A percentile compares a stretch with the other conserved stretches of the same genome.
Conservation (phyloP, 2,888 invertebrate species). For the Ariolimax columbianus region DNA sequence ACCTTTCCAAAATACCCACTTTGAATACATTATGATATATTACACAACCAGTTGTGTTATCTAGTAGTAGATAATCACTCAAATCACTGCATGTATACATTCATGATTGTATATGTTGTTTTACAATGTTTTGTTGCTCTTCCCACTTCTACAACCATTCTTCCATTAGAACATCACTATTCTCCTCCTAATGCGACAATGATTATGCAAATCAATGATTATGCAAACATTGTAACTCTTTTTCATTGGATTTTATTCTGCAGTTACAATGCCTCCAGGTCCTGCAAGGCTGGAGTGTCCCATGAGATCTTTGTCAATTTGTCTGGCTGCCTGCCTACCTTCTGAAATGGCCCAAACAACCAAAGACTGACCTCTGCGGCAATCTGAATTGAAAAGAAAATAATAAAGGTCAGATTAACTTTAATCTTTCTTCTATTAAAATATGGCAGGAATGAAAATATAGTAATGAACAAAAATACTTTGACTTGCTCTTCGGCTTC, state of each 20-base stretch:
- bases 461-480: too few relatives aligned
- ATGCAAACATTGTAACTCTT: not conserved
- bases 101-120: too few relatives aligned
- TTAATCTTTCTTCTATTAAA: not conserved
- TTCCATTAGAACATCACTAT: not conserved
- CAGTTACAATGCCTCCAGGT: constrained; percentile 88
- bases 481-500: too few relatives aligned
- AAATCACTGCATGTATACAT: not conserved
- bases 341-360: constrained; percentile 99
- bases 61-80: not conserved
- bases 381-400: constrained; percentile 84
- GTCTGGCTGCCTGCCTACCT: constrained; percentile 97
- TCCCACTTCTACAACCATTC: not conserved
- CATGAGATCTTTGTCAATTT: constrained; percentile 91
- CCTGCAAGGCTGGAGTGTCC: constrained; percentile 90
- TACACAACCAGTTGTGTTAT: not conserved
- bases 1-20: not conserved
- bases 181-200: not conserved
- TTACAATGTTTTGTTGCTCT: too few relatives aligned
- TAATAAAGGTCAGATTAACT: not conserved
- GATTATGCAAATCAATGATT: not conserved
- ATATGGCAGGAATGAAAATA: not conserved
- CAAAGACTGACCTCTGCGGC: constrained; percentile 97
- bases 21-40: not conserved
- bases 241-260: not conserved